Base-by-base conservation (phyloP, 1,140 invertebrate genomes). In the Papilio aristodemus region DNA sequence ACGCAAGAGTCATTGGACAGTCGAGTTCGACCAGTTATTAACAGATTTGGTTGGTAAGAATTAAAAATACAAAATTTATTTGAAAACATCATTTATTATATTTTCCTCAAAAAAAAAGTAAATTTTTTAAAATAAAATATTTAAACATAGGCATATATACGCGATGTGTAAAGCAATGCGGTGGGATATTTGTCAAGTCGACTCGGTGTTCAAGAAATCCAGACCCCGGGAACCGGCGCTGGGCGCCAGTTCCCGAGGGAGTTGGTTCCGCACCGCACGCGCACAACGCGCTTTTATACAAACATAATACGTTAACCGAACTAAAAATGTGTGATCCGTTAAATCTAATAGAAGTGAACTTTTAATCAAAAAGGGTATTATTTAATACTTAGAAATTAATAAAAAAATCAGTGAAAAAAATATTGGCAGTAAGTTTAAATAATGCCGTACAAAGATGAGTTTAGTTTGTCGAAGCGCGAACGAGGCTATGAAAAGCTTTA, bases 41-140 rank as follows among this genome's bases (percentile, higher is more conserved):
- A 3, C 27, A 32, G 27, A n/a, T 43, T 43, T 6, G 4, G 14
- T 43, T 8, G 41, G 41, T 5, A 4, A 62, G 67, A 74, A 78
- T 78, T 68, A 74, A 83, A 79, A 76, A 60, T 19, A 70, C 14
- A 74, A 66, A n/a, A 22, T 17, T 43, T 89, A 89, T 89, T 91
- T 89, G 89, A 91, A 91, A 91, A 91, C 89, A 87, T 91, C 81
- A 83, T 89, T 89, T 91, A 91, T 91, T 89, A 89, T 91, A 89
- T 87, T 89, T 87, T 89, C 86, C 77, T 90, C 86, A 88, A 89
- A 89, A n/a, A n/a, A 62, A 89, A 90, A 89, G 80, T 85, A 88
- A 89, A 87, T 87, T 86, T 91, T 54, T 90, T 83, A 85, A 90
- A 90, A 90, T 89, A 89, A 89, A 89, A 88, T 90, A 90, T 85